phyloP scores from a whole-genome alignment of 2,113 vertebrate genomes.

The Catharus minimus region DNA sequence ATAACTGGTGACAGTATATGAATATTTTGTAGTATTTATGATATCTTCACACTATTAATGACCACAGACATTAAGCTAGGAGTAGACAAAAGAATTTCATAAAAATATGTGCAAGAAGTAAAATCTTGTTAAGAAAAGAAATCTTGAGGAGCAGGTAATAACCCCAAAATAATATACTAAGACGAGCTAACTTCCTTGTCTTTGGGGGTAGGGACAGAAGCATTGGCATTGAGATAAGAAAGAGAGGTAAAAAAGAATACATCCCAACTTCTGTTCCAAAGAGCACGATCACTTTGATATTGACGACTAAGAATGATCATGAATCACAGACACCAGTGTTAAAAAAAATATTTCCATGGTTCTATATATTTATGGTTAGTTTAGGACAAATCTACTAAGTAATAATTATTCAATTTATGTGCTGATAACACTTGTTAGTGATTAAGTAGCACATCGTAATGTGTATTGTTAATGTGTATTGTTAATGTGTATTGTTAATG shows the following conservation, averaged over 20 bases:
- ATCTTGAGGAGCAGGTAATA: not conserved
- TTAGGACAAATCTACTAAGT: not conserved
- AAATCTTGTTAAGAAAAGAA: not conserved
- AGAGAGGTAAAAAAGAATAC: not conserved
- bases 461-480: not conserved
- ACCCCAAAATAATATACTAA: not conserved
- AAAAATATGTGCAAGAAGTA: not conserved
- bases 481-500: not conserved
- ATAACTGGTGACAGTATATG: no score
- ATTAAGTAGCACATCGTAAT: not conserved
- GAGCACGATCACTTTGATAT: rapidly evolving
- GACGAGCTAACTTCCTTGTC: not conserved
- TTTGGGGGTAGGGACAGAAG: not conserved
- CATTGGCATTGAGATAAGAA: not conserved
- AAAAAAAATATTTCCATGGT: not conserved
- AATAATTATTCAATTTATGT: not conserved
- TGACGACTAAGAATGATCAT: not conserved
- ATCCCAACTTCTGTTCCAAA: not conserved
- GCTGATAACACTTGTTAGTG: not conserved
- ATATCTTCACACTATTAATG: not conserved
- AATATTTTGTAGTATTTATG: not conserved
- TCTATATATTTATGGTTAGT: not conserved
- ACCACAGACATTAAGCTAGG: not conserved
- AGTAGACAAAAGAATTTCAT: not conserved
- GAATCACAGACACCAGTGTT: not conserved